Evolutionary conservation across 2,797 vertebrate species (phyloP).

Genomic region (Tokudaia tokunoshimensis): DNA sequence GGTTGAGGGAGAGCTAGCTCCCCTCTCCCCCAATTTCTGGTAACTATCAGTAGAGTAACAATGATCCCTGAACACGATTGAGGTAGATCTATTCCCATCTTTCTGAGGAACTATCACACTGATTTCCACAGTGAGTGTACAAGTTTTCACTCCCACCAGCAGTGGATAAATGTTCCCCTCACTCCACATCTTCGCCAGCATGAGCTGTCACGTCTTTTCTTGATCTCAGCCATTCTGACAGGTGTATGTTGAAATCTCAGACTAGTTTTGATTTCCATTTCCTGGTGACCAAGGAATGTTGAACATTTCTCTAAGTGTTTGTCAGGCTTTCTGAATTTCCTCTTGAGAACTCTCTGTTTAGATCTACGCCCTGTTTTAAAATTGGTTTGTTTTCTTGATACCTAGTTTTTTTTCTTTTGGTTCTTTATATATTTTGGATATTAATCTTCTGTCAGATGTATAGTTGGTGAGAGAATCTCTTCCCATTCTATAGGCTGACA

Average conservation of each 20-base stretch:
- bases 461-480: not conserved
- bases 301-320: too few relatives aligned
- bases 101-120: not conserved
- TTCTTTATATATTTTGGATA: too few relatives aligned
- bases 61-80: not conserved
- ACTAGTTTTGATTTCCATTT: too few relatives aligned
- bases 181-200: not conserved
- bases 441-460: not conserved
- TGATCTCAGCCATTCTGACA: too few relatives aligned
- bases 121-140: not conserved
- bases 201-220: not conserved
- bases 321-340: too few relatives aligned
- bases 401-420: too few relatives aligned
- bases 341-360: too few relatives aligned
- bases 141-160: not conserved
- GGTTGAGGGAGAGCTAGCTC: not conserved
- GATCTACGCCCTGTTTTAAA: too few relatives aligned
- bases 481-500: not conserved
- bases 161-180: not conserved
- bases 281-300: too few relatives aligned
- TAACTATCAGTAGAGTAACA: not conserved
- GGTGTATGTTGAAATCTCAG: too few relatives aligned
- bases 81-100: not conserved
- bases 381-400: too few relatives aligned
- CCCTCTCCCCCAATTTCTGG: accelerated